Evolutionary conservation across 2,113 vertebrate species (phyloP).

Genomic region (Varanus salvator): DNA sequence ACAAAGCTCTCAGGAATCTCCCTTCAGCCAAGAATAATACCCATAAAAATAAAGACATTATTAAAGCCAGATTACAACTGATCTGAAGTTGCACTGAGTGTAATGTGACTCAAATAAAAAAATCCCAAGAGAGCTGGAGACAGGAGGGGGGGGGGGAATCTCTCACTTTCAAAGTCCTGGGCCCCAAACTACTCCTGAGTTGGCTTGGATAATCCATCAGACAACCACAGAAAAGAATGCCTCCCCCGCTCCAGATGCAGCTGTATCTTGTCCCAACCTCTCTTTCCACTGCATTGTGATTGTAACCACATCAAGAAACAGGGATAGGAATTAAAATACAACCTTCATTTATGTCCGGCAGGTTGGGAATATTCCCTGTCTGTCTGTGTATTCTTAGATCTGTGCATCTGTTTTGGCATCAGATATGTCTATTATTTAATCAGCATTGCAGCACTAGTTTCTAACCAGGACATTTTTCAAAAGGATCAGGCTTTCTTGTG

Average conservation of each 20-base stretch:
- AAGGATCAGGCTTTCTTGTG: not conserved
- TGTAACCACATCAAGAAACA: slow-evolving; percentile 81
- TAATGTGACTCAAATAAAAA: slow-evolving; percentile 70
- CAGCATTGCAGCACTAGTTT: slow-evolving; percentile 20
- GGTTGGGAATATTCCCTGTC: slow-evolving; percentile 65
- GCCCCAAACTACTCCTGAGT: slow-evolving; percentile 72
- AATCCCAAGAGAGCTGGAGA: slow-evolving; percentile 74
- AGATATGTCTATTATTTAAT: slow-evolving; percentile 42
- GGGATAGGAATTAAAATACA: slow-evolving; percentile 65
- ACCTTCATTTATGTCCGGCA: slow-evolving; percentile 72
- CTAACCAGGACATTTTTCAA: slow-evolving; percentile 31
- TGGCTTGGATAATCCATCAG: slow-evolving; percentile 78
- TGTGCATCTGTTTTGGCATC: slow-evolving; percentile 17
- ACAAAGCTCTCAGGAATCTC: slow-evolving; percentile 55
- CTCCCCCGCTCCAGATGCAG: slow-evolving; percentile 79
- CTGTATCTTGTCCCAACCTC: slow-evolving; percentile 76
- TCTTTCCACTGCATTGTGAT: slow-evolving; percentile 70
- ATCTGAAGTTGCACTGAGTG: slow-evolving; percentile 76
- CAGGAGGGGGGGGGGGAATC: slow-evolving; percentile 69
- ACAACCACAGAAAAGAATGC: slow-evolving; percentile 80
- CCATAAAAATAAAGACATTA: slow-evolving; percentile 76
- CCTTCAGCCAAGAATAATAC: slow-evolving; percentile 70
- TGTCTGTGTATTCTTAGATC: slow-evolving; percentile 35
- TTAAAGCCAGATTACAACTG: slow-evolving; percentile 79
- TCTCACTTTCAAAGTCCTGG: slow-evolving; percentile 74